Evolutionary conservation across 64 coral and sea anemone species (phyloP).

Genomic region (Montipora foliosa): DNA sequence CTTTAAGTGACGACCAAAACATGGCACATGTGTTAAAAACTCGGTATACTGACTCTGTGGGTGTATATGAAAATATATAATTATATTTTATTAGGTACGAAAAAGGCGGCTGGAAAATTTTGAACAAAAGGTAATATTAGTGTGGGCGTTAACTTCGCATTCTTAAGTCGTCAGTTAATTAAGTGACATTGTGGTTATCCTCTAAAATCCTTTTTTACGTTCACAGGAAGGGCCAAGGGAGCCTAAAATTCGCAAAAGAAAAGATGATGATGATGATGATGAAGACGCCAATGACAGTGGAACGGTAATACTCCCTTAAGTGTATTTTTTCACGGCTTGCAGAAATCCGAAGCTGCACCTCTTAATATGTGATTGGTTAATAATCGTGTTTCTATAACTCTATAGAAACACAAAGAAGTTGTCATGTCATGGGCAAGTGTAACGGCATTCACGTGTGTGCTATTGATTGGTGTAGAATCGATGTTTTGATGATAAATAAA

Average conservation of each 20-base stretch:
- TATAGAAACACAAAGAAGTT: too few species aligned
- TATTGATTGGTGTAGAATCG: too few species aligned
- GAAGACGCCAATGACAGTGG: constrained; percentile 9
- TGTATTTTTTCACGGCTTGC: constrained; percentile 5
- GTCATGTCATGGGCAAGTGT: too few species aligned
- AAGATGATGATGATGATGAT: neutral
- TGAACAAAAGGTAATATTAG: neutral
- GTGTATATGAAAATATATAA: constrained; percentile 8
- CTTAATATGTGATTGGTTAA: neutral
- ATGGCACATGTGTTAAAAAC: neutral
- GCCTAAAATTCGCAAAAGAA: neutral
- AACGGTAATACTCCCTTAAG: neutral
- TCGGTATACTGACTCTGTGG: neutral
- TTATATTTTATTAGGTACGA: neutral
- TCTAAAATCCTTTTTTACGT: constrained; percentile 2
- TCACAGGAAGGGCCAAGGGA: constrained; percentile 1
- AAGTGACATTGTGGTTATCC: neutral
- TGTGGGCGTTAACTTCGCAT: neutral
- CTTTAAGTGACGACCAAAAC: neutral
- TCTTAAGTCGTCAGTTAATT: neutral
- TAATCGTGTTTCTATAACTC: neutral
- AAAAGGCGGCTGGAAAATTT: neutral
- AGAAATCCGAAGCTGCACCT: neutral
- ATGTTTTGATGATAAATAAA: neutral
- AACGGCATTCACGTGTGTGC: too few species aligned